Base-by-base conservation (phyloP, 1,140 invertebrate genomes). In the Drosophila sulfurigaster region DNA sequence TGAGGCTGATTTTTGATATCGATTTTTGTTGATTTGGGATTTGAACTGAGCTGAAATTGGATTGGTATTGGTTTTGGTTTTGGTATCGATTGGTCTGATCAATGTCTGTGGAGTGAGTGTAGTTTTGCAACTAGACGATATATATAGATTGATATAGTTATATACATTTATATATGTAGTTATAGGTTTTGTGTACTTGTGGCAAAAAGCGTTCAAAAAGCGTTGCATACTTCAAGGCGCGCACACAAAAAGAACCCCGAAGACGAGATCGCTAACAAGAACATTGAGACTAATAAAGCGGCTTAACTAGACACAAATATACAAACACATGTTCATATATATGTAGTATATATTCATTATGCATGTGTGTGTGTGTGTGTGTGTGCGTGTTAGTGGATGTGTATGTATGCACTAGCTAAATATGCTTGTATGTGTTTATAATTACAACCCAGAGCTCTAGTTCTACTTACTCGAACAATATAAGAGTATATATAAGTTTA, bases 21-120 rank as follows among this genome's bases (percentile, higher is more conserved):
- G 30, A 46, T 75, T 69, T 54, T 52, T 52, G 28, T 32, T 71
- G 60, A 54, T 78, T 58, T 58, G 38, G 78, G 41, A 56, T 56
- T 46, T 51, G 57, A 64, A 30, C 58, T 64, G 73, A 73, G 51
- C 58, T 75, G 59, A 69, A 54, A 30, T 20, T 49, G 38, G 48
- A 46, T 68, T 67, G 49, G 85, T 63, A 25, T 74, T 63, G 45
- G 82, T 59, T 75, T 59, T 48, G 72, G 45, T 20, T 15, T 62
- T 68, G 63, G 49, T 88, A 76, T 59, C 48, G 72, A 48, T 20
- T 15, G 59, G 59, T 48, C 75, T 85, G 81, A 86, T 81, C 75
- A 32, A 78, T 82, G 70, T 57, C 46, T 54, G 75, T 75, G 54
- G 43, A 13, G 52, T 69, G 48, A 10, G 32, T 59, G 57, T 51